These are phyloP conservation scores for Mylabris sibirica DNA, from an alignment of 2,888 invertebrate genomes.

Conservation along the genomic window DNA sequence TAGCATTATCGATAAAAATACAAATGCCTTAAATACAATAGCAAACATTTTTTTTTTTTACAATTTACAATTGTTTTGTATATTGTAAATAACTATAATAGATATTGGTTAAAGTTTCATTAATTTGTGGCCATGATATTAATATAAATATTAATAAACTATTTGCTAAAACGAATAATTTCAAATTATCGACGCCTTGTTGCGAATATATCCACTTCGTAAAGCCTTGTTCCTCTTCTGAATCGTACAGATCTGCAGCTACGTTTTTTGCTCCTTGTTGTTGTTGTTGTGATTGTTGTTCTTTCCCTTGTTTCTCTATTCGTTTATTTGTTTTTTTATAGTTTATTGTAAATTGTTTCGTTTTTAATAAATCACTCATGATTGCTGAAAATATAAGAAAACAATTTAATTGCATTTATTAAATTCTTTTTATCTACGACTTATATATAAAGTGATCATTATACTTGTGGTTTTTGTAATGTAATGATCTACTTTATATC, in stretches of 20 bases:
- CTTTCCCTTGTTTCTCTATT: not conserved
- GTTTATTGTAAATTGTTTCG: conserved; percentile 17
- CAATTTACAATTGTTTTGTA: conserved; percentile 29
- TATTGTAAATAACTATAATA: conserved; percentile 55
- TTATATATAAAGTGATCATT: too few species aligned
- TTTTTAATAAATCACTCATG: not conserved
- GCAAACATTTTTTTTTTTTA: conserved; percentile 65
- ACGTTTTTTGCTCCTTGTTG: too few species aligned
- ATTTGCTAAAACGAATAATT: conserved; percentile 82
- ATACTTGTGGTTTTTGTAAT: too few species aligned
- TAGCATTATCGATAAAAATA: conserved; percentile 72
- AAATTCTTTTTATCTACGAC: too few species aligned
- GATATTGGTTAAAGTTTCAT: conserved; percentile 64
- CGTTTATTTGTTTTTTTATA: not conserved
- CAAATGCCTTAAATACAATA: conserved; percentile 68
- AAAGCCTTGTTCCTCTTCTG: conserved; percentile 54
- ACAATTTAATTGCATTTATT: too few species aligned
- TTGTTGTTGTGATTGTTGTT: not conserved
- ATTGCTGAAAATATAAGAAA: not conserved
- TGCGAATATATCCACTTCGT: conserved; percentile 63
- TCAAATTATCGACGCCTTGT: conserved; percentile 77
- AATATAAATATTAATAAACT: conserved; percentile 75
- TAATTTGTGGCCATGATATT: conserved; percentile 77
- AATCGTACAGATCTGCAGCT: conserved; percentile 40
- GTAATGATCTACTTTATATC: too few species aligned